A percentile compares a stretch with the other conserved stretches of the same genome.
phyloP scores from a whole-genome alignment of 2,113 vertebrate species.

The Artemisiospiza belli region DNA sequence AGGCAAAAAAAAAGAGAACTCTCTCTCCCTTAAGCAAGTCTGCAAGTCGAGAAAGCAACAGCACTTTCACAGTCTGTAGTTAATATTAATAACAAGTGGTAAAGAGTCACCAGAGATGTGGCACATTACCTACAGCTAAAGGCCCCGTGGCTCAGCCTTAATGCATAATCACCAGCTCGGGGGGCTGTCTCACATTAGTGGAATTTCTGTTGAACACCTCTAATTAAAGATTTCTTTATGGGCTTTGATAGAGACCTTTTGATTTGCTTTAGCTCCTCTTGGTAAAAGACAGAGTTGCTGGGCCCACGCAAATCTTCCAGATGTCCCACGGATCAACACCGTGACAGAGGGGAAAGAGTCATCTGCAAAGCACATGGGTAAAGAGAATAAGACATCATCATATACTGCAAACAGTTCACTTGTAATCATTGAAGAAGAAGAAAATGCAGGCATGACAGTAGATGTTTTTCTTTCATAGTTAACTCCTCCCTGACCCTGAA shows the following conservation, averaged over 20 bases:
- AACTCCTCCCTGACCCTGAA: background rate
- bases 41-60: background rate
- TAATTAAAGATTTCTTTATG: conserved; percentile 48
- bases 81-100: background rate
- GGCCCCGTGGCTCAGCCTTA: conserved; percentile 32
- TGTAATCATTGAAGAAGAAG: background rate
- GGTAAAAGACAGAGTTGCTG: conserved; percentile 96
- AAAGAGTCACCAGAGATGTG: conserved; percentile 36
- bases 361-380: conserved; percentile 70
- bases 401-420: background rate
- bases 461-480: background rate
- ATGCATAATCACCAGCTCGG: conserved; percentile 25
- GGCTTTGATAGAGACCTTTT: conserved; percentile 84
- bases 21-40: background rate
- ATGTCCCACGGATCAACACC: conserved; percentile 89
- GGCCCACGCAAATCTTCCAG: conserved; percentile 94
- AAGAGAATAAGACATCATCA: background rate
- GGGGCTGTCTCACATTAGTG: conserved; percentile 29
- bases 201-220: conserved; percentile 48
- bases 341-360: conserved; percentile 93
- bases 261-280: conserved; percentile 91
- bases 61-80: background rate
- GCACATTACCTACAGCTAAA: conserved; percentile 55
- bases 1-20: background rate
- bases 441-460: background rate